Percentiles rank a stretch among this genome's conserved stretches.
Evolutionary conservation across 2,797 vertebrate genomes (phyloP).

Genomic region (Naso thynnoides): DNA sequence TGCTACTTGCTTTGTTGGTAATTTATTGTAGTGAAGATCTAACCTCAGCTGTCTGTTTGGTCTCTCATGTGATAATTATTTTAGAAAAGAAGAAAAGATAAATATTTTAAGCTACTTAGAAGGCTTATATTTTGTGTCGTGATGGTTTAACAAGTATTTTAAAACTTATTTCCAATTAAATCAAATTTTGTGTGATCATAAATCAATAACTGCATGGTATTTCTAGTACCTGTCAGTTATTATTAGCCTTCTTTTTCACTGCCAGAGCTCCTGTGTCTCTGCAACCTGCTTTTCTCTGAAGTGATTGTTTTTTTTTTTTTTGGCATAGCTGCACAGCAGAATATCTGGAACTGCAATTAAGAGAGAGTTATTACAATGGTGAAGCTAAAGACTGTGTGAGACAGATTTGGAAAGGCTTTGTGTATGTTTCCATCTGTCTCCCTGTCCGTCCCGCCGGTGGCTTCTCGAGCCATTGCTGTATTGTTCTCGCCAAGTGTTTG

Average conservation of each 20-base stretch:
- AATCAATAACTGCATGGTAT: conserved; percentile 16
- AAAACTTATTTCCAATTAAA: conserved; percentile 13
- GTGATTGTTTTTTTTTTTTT: conserved; percentile 1
- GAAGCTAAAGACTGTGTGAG: conserved; percentile 20
- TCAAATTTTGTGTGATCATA: neutral
- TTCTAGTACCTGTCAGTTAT: conserved; percentile 58
- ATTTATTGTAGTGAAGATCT: conserved; percentile 32
- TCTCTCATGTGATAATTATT: conserved; percentile 3
- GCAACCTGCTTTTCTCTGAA: conserved; percentile 50
- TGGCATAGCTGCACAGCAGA: conserved; percentile 4
- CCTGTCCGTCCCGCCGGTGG: conserved; percentile 26
- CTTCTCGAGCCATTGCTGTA: conserved; percentile 45
- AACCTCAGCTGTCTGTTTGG: neutral
- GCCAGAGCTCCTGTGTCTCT: conserved; percentile 55
- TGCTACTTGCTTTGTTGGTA: conserved; percentile 12
- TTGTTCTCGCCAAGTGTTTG: conserved; percentile 78
- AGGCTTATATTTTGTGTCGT: conserved; percentile 5
- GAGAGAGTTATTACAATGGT: neutral
- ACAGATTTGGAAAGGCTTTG: conserved; percentile 5
- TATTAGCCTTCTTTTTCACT: conserved; percentile 52
- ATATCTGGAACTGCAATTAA: conserved; percentile 26
- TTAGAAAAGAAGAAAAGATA: neutral
- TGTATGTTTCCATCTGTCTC: conserved; percentile 36
- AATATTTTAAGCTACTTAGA: conserved; percentile 7
- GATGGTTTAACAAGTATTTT: neutral